A percentile compares a stretch with the other conserved stretches of the same genome.
phyloP scores from a whole-genome alignment of 2,113 vertebrate species.

The Ailuropoda melanoleuca region DNA sequence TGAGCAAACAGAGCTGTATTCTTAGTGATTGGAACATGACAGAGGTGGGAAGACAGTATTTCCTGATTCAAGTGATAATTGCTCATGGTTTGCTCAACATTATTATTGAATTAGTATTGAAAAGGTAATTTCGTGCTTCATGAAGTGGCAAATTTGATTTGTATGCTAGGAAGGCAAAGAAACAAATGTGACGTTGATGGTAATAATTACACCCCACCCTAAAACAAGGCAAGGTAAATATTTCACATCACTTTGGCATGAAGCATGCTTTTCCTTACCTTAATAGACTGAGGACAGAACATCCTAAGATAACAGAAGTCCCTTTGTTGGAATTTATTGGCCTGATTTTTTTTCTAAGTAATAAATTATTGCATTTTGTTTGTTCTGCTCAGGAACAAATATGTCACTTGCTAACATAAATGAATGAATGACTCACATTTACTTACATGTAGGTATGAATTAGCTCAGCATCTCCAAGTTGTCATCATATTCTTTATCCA shows the following conservation, averaged over 20 bases:
- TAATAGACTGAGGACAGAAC: not conserved
- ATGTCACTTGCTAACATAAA: not conserved
- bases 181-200: constrained; percentile 74
- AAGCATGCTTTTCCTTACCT: not conserved
- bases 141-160: constrained; percentile 84
- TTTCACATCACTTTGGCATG: not conserved
- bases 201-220: constrained; percentile 45
- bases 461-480: not conserved
- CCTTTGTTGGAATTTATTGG: not conserved
- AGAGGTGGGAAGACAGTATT: not conserved
- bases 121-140: constrained; percentile 84
- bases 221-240: constrained; percentile 30
- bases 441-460: not conserved
- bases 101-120: constrained; percentile 84
- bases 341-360: not conserved
- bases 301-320: not conserved
- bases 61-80: constrained; percentile 74
- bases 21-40: constrained; percentile 66
- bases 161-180: constrained; percentile 72
- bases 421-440: not conserved
- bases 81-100: constrained; percentile 69
- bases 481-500: not conserved
- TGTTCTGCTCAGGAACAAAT: not conserved
- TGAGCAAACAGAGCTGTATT: constrained; percentile 47
- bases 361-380: not conserved